Base-by-base conservation (phyloP, 2,888 invertebrate species). In the Chydorus sphaericus region DNA sequence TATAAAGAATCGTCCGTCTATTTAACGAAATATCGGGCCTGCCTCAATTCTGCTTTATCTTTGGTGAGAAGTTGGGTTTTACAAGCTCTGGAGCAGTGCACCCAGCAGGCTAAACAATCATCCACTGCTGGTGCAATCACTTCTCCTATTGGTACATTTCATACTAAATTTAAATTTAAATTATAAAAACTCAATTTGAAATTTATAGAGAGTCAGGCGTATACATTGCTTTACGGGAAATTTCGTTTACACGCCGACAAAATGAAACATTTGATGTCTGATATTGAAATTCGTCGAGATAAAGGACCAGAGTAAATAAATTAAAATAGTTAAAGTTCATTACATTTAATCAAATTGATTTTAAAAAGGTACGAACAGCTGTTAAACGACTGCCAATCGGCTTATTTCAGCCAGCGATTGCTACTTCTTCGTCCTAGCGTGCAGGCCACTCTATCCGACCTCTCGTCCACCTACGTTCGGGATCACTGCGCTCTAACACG, bases 191-290 rank as follows among this genome's bases (percentile, higher is more conserved):
- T n/a, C n/a, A n/a, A n/a, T n/a, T n/a, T n/a, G n/a, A n/a, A n/a
- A n/a, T n/a, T n/a, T n/a, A n/a, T n/a, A n/a, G 62, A 64, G 11
- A 61, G 64, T 38, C 62, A 58, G 56, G 60, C 48, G 30, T 73
- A 91, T 84, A 49, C 80, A 79, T 33, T 94, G 44, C 73, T 90
- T 66, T 97, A 96, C 66, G 94, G 94, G 0, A 90, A 92, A 71
- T 97, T 96, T 68, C 88, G 93, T 68, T 85, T 89, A 0, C 85
- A 88, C n/a, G 83, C 94, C 0, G 82, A 85, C 0, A 85, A 89
- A 67, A 77, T 93, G 1, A 85, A 80, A 64, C 77, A 81, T 58
- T 77, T 96, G 8, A 82, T 93, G 44, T 78, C 81, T 59, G 81
- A 91, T 63, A 76, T 96, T 28, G 94, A 96, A 69, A 73, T 77